Evolutionary conservation across 2,797 vertebrate species (phyloP).

Genomic region (Cercopithecus petaurista): DNA sequence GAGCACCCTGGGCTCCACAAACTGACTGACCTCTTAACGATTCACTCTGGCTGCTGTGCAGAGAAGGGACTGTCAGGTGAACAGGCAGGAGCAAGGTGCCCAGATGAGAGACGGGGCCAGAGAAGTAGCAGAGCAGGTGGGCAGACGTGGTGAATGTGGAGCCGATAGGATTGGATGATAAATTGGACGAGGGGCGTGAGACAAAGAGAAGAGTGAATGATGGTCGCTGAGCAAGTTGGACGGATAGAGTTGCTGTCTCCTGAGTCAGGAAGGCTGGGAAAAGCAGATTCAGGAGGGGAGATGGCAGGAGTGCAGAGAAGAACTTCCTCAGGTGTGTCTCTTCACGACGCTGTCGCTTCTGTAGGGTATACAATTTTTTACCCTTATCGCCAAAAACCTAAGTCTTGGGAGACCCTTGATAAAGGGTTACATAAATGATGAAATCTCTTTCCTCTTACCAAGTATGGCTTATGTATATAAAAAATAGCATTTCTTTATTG

Average conservation of each 20-base stretch:
- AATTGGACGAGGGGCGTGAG: accelerated
- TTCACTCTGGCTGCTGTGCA: background rate
- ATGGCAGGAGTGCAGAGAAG: background rate
- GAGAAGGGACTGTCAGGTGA: accelerated
- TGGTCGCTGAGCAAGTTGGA: accelerated
- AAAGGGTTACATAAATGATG: too few species aligned
- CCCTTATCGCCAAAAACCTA: background rate
- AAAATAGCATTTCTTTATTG: background rate
- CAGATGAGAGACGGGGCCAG: accelerated
- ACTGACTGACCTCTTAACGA: accelerated
- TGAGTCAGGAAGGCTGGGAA: accelerated
- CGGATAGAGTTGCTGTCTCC: accelerated
- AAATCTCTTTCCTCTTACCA: background rate
- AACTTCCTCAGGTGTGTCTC: accelerated
- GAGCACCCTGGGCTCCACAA: accelerated
- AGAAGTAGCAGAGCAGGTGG: background rate
- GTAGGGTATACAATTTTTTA: too few species aligned
- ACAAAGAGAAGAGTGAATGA: background rate
- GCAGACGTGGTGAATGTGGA: background rate
- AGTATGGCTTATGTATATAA: background rate
- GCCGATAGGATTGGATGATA: accelerated
- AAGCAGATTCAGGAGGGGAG: too few species aligned
- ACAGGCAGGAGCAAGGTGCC: too few species aligned
- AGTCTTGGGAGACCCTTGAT: background rate
- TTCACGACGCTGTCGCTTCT: accelerated